Evolutionary conservation across 2,888 invertebrate species (phyloP).

Genomic region (Cloeon dipterum): DNA sequence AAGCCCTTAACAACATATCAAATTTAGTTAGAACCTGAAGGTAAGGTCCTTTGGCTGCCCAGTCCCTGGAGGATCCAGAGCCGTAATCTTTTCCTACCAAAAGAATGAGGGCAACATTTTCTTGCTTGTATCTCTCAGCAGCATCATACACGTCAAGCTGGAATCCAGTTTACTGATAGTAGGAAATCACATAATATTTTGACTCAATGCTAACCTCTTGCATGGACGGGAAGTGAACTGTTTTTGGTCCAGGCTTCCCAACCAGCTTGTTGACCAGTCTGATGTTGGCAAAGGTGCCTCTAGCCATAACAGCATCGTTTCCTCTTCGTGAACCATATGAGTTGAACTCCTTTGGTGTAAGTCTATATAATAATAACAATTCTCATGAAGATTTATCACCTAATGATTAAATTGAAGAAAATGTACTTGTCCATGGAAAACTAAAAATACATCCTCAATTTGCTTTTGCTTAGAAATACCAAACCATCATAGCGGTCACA

Average conservation of each 20-base stretch:
- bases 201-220: constrained; percentile 33
- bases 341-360: constrained; percentile 88
- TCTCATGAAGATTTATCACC: no score
- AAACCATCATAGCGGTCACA: no score
- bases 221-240: constrained; percentile 65
- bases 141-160: constrained; percentile 88
- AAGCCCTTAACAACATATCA: neutral
- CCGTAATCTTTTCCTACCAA: constrained; percentile 96
- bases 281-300: constrained; percentile 97
- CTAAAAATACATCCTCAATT: no score
- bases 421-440: no score
- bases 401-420: no score
- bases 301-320: constrained; percentile 91
- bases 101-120: constrained; percentile 54
- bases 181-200: constrained; percentile 1
- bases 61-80: constrained; percentile 91
- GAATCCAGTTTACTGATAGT: constrained; percentile 5
- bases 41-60: constrained; percentile 97
- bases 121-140: constrained; percentile 61
- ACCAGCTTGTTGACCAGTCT: constrained; percentile 79
- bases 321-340: constrained; percentile 95
- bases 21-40: constrained; percentile 36
- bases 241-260: constrained; percentile 56
- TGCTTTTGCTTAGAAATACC: no score
- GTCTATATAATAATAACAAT: constrained; percentile 23